A percentile compares a stretch with the other conserved stretches of the same genome.
These are phyloP conservation scores for Rhynchotus rufescens DNA, from an alignment of 2,797 vertebrate species.

Conservation along the genomic window DNA sequence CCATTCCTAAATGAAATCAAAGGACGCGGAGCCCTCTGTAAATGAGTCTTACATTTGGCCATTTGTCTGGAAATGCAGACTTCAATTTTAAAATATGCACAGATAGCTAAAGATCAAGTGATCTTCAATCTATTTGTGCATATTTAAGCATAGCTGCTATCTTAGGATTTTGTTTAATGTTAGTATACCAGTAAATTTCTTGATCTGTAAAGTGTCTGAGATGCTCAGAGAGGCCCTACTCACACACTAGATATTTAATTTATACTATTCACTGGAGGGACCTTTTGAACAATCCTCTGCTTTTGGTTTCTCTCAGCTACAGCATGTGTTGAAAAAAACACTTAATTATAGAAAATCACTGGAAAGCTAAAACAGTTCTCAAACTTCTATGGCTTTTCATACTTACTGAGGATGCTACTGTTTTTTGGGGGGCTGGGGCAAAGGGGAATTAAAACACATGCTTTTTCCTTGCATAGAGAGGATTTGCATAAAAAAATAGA, in stretches of 20 bases:
- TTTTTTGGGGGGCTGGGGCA: slow-evolving; percentile 6
- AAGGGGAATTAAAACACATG: not conserved
- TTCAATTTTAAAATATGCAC: slow-evolving; percentile 61
- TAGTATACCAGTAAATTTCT: slow-evolving; percentile 45
- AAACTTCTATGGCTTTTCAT: slow-evolving; percentile 55
- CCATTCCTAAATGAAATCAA: slow-evolving; percentile 55
- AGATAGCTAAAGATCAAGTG: slow-evolving; percentile 61
- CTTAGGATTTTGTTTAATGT: slow-evolving; percentile 53
- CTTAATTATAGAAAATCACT: slow-evolving; percentile 73
- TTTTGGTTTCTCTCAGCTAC: slow-evolving; percentile 61
- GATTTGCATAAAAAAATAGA: not conserved
- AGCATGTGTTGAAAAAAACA: slow-evolving; percentile 55
- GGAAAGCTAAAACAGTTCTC: slow-evolving; percentile 74
- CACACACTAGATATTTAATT: slow-evolving; percentile 61
- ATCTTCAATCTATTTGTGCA: slow-evolving; percentile 51
- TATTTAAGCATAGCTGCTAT: slow-evolving; percentile 51
- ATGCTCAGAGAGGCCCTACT: slow-evolving; percentile 41
- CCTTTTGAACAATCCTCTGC: slow-evolving; percentile 50
- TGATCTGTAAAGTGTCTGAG: slow-evolving; percentile 45
- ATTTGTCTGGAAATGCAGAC: slow-evolving; percentile 63
- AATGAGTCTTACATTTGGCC: slow-evolving; percentile 38
- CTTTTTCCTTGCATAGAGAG: not conserved
- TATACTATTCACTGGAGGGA: slow-evolving; percentile 54
- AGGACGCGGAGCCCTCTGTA: slow-evolving; percentile 32
- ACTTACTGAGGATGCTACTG: slow-evolving; percentile 28